Conservation (phyloP, 2,888 invertebrate species). For the Papilio elwesi region DNA sequence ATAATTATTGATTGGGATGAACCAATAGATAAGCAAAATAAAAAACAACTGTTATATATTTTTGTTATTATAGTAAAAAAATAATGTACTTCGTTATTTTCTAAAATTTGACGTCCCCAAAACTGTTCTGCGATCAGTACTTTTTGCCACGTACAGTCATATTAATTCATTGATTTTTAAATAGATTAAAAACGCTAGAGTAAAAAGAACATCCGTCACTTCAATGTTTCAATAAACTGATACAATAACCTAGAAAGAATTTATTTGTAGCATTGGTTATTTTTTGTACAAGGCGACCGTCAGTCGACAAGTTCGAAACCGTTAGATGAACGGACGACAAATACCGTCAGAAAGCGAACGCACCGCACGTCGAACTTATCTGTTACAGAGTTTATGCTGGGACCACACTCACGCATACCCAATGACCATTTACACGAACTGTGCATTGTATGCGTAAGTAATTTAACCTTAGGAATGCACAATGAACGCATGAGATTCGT, state of each 20-base stretch:
- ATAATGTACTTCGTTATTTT: too few species aligned
- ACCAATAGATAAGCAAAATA: too few species aligned
- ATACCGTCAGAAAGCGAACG: slow-evolving; percentile 47
- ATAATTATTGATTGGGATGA: too few species aligned
- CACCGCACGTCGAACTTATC: slow-evolving; percentile 48
- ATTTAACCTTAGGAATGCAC: slow-evolving; percentile 29
- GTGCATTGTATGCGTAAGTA: slow-evolving; percentile 40
- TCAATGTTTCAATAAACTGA: slow-evolving; percentile 12
- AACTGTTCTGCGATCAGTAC: too few species aligned
- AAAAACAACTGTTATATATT: too few species aligned
- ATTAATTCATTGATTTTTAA: slow-evolving; percentile 11
- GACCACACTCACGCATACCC: slow-evolving; percentile 44
- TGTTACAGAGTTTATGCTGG: slow-evolving; percentile 37
- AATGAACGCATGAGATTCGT: neutral
- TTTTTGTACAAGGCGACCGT: slow-evolving; percentile 47
- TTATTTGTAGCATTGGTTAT: slow-evolving; percentile 39
- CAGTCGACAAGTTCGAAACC: slow-evolving; percentile 54
- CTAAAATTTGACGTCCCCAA: too few species aligned
- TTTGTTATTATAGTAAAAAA: too few species aligned
- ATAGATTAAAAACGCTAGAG: slow-evolving; percentile 19
- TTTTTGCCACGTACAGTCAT: too few species aligned
- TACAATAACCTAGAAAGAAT: slow-evolving; percentile 14
- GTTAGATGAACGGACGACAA: slow-evolving; percentile 64
- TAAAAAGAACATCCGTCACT: slow-evolving; percentile 23
- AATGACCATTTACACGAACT: slow-evolving; percentile 42